Base-by-base conservation (phyloP, 92 coral and sea anemone species). In the Meandrina meandrites region DNA sequence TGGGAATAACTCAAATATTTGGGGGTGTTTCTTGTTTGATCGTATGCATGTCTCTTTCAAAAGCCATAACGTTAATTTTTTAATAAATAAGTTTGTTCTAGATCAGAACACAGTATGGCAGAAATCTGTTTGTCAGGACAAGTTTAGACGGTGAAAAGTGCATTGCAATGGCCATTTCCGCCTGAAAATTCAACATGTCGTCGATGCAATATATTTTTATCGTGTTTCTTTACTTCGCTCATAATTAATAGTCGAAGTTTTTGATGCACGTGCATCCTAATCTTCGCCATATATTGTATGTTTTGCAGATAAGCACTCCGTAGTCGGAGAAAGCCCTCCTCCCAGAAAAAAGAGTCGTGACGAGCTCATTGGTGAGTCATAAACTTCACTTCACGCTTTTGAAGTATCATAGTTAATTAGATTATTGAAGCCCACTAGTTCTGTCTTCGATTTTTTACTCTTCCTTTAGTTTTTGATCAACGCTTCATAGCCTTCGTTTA, bases 271-370 rank as follows among this genome's bases (percentile, higher is more conserved):
- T 60, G 54, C 8, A 51, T 37, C 64, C 56, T 64, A 47, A 81
- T 68, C 18, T 67, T 8, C 11, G 50, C 47, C 51, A 34, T 22
- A n/a, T 31, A 37, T 40, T 8, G 42, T 34, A 34, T 37, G 47
- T 31, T 40, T 84, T 84, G 53, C 73, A 56, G 54, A 4, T 8
- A 47, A 79, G 18, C 86, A 85, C 32, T 81, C 89, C 2, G 21
- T 81, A 2, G 53, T 80, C 21, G 81, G 79, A 64, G 92, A 57
- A 56, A 85, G 81, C 30, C 75, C 88, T 18, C 78, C 80, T 5
- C 86, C 85, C 53, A 80, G 47, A 77, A 89, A 88, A 50, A 86
- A 80, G 76, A 82, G 89, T 69, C 92, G 88, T 10, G 92, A 89
- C 21, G 92, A 89, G 35, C 53, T 50, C 17, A 78, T 66, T 4